These are phyloP conservation scores for Tiaroga cobitis DNA, from an alignment of 2,797 vertebrate genomes.

Conservation along the genomic window DNA sequence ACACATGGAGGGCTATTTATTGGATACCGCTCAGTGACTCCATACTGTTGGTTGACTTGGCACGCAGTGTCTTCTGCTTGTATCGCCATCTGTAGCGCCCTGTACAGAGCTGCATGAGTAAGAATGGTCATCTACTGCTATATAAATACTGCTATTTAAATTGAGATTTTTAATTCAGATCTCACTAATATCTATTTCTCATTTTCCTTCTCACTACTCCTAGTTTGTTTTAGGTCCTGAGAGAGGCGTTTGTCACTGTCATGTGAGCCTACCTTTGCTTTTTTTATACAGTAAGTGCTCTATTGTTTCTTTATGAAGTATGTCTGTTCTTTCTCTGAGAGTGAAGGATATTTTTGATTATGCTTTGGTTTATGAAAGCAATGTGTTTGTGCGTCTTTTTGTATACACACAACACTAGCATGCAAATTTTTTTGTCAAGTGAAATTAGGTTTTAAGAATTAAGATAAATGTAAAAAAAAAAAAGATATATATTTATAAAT, in stretches of 20 bases:
- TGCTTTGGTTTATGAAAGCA: neutral
- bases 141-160: constrained; percentile 9
- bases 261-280: constrained; percentile 29
- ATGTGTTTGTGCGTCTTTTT: neutral
- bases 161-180: neutral
- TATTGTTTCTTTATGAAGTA: constrained; percentile 2
- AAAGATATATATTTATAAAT: too few species aligned
- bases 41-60: constrained; percentile 46
- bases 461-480: neutral
- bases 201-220: constrained; percentile 11
- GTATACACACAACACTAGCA: neutral
- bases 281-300: constrained; percentile 30
- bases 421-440: neutral
- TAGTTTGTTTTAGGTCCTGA: constrained; percentile 25
- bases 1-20: constrained; percentile 39
- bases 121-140: constrained; percentile 14
- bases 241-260: constrained; percentile 24
- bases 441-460: neutral
- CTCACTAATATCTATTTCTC: neutral
- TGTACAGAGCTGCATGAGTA: constrained; percentile 37
- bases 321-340: neutral
- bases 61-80: constrained; percentile 24
- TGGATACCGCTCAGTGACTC: constrained; percentile 17
- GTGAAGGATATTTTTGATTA: neutral
- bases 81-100: constrained; percentile 36